A percentile compares a stretch with the other conserved stretches of the same genome.
These are phyloP conservation scores for Stegostoma tigrinum DNA, from an alignment of 2,113 vertebrate genomes.

Conservation along the genomic window DNA sequence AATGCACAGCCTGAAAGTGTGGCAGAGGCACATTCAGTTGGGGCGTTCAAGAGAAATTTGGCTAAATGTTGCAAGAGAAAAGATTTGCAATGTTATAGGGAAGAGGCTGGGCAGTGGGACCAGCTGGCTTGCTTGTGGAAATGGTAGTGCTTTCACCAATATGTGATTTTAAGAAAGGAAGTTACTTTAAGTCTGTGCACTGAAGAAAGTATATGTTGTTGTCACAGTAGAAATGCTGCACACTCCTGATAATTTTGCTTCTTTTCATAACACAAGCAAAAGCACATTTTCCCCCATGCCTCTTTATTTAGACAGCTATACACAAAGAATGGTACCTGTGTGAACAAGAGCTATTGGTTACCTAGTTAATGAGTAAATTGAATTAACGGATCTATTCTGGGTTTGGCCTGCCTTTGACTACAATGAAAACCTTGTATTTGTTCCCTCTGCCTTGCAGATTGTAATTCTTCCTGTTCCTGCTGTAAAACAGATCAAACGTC, in stretches of 20 bases:
- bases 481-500: neutral
- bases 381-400: neutral
- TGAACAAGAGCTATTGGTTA: neutral
- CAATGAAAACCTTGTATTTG: neutral
- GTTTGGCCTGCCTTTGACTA: neutral
- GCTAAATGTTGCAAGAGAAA: neutral
- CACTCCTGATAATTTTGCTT: neutral
- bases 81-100: neutral
- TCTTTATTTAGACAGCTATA: neutral
- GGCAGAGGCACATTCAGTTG: too few relatives aligned
- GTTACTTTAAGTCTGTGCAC: neutral
- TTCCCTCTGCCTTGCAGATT: neutral
- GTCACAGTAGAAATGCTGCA: neutral
- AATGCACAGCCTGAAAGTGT: too few relatives aligned
- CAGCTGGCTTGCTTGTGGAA: too few relatives aligned
- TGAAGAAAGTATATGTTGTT: neutral
- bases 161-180: neutral
- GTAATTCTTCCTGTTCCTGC: neutral
- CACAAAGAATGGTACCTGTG: neutral
- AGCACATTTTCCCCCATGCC: neutral
- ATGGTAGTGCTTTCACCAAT: neutral
- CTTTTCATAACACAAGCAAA: neutral
- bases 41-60: too few relatives aligned
- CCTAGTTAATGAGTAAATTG: slow-evolving; percentile 9
- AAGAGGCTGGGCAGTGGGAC: neutral